These are phyloP conservation scores for Neuroterus valhalla DNA, from an alignment of 1,140 invertebrate genomes.

Conservation along the genomic window DNA sequence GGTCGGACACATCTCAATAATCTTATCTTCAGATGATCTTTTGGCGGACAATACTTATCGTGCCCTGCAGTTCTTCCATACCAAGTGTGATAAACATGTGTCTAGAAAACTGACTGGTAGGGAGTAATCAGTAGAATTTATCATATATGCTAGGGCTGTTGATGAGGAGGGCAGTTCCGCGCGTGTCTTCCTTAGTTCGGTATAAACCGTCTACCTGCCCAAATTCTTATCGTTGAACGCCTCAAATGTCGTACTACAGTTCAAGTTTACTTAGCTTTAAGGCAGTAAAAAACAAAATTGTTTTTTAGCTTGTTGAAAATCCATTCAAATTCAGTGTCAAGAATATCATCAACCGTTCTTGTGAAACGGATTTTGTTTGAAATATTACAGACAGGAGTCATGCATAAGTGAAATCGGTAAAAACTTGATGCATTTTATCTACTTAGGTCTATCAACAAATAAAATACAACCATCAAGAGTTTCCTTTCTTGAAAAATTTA, in stretches of 20 bases:
- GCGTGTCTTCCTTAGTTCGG: slow-evolving; percentile 43
- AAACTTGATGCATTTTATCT: no score
- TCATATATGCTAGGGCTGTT: slow-evolving; percentile 60
- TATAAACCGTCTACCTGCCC: not conserved
- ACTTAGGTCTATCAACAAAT: no score
- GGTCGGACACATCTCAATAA: slow-evolving; percentile 1
- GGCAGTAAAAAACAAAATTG: not conserved
- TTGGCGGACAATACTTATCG: slow-evolving; percentile 1
- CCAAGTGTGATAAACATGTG: slow-evolving; percentile 25
- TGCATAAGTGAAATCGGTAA: no score
- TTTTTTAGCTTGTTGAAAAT: not conserved
- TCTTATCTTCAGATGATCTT: slow-evolving; percentile 6
- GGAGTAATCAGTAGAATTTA: slow-evolving; percentile 61
- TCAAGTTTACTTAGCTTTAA: slow-evolving; percentile 11
- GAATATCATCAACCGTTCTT: not conserved
- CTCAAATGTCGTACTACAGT: slow-evolving; percentile 2
- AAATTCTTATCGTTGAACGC: not conserved
- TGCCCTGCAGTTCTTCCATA: not conserved
- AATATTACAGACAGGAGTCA: no score
- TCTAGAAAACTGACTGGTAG: slow-evolving; percentile 42
- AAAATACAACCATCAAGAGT: no score
- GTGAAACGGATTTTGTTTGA: no score
- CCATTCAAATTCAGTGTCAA: not conserved
- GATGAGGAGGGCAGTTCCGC: slow-evolving; percentile 54
- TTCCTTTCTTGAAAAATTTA: no score